Base-by-base conservation (phyloP, 2,888 invertebrate genomes). In the Icerya purchasi region DNA sequence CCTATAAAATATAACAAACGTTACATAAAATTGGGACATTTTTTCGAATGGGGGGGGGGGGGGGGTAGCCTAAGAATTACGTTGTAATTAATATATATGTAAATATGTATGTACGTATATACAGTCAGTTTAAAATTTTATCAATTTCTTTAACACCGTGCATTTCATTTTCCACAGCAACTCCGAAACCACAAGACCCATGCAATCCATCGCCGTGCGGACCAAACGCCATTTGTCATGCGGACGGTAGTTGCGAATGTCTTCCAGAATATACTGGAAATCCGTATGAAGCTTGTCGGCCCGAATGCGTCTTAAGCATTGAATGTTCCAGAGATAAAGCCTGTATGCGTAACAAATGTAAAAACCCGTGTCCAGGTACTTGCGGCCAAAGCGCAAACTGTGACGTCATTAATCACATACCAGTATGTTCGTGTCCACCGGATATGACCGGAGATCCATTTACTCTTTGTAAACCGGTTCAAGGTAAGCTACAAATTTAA, bases 191-290 rank as follows among this genome's bases (percentile, higher is more conserved):
- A 53, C 66, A 66, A 10, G 65, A 69, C 64, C 70, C 69, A 24
- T 69, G 68, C 62, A 66, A 65, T 61, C 69, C 71, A 54, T 69
- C 69, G 36, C 72, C 64, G 65, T 90, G 89, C 68, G 86, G 85
- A 23, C 67, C 71, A 0, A 73, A 73, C 61, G 70, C 73, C 2
- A 65, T 68, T 14, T 73, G 73, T 62, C 67, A 68, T 25, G 66
- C 67, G 50, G 67, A 66, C 2, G 69, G 70, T 21, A 66, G 69
- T 24, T 72, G 72, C 59, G 67, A 67, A 50, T 71, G 71, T 63
- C 68, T 69, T 18, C 68, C 70, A 20, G 71, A 70, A 52, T 74
- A 70, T 62, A 68, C 70, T 51, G 75, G 75, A 20, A 72, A 72
- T 65, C 75, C 75, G 20, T 70, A 69, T 59, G 68, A 68, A 60